Conservation (phyloP, 2,888 invertebrate species). For the Tromatobia lineatoria region DNA sequence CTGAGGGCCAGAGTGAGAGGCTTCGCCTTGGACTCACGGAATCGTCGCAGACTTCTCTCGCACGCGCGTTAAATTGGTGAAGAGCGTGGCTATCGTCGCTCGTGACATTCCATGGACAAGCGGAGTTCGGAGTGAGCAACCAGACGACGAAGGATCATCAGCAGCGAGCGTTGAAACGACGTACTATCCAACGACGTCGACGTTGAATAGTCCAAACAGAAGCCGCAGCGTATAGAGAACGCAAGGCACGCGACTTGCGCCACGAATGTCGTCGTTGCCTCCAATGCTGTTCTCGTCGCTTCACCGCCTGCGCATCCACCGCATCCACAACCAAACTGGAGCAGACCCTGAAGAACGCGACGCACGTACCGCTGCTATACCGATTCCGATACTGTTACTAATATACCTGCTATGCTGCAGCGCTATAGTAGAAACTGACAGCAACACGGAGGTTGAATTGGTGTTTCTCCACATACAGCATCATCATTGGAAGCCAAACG, state of each 20-base stretch:
- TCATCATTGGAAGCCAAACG: conserved; percentile 8
- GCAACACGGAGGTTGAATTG: not conserved
- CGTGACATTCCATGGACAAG: conserved; percentile 36
- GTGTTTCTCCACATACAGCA: not conserved
- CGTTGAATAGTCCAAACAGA: conserved; percentile 77
- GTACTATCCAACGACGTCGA: conserved; percentile 72
- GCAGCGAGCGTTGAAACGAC: conserved; percentile 54
- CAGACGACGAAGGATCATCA: conserved; percentile 42
- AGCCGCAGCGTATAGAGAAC: conserved; percentile 75
- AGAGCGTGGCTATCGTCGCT: conserved; percentile 32
- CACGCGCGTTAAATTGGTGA: conserved; percentile 30
- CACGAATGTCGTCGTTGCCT: conserved; percentile 73
- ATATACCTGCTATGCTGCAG: conserved; percentile 3
- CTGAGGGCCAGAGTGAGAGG: not conserved
- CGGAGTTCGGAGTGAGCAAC: not conserved
- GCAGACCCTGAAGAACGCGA: conserved; percentile 71
- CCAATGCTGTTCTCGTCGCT: conserved; percentile 41
- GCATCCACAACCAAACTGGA: conserved; percentile 72
- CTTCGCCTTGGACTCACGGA: conserved; percentile 1
- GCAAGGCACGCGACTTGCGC: conserved; percentile 76
- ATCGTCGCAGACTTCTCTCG: conserved; percentile 10
- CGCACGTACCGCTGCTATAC: conserved; percentile 7
- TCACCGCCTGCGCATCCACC: conserved; percentile 34
- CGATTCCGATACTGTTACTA: conserved; percentile 25
- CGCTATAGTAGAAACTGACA: not conserved